These are phyloP conservation scores for Heteromurus nitidus DNA, from an alignment of 2,888 invertebrate species.

Conservation along the genomic window DNA sequence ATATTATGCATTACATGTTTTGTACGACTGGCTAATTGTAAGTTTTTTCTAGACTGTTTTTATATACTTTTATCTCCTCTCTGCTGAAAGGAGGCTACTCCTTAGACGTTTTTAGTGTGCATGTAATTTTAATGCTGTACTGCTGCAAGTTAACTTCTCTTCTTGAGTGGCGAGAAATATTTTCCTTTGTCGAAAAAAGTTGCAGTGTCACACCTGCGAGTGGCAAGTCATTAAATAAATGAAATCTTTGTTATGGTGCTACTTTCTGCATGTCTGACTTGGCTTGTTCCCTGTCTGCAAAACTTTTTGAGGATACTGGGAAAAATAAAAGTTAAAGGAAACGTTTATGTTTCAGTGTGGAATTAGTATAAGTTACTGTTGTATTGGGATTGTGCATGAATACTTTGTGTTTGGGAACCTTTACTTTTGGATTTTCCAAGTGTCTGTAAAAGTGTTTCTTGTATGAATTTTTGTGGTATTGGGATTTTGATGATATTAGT, in stretches of 20 bases:
- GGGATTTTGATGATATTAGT: not conserved
- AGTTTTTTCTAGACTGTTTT: slow-evolving; percentile 26
- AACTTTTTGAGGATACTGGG: not conserved
- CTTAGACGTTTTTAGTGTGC: slow-evolving; percentile 3
- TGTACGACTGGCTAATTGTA: not conserved
- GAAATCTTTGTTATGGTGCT: slow-evolving; percentile 17
- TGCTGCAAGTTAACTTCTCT: slow-evolving; percentile 1
- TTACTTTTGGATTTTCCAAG: too few species aligned
- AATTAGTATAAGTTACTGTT: not conserved
- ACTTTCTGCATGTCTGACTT: slow-evolving; percentile 34
- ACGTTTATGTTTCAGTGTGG: too few species aligned
- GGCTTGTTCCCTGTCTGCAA: not conserved
- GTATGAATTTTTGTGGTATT: too few species aligned
- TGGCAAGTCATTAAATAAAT: slow-evolving; percentile 14
- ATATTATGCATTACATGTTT: too few species aligned
- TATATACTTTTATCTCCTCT: not conserved
- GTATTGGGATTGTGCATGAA: not conserved
- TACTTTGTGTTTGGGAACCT: too few species aligned
- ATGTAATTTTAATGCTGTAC: not conserved
- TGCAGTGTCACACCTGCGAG: slow-evolving; percentile 45
- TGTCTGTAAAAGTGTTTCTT: too few species aligned
- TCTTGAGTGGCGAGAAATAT: slow-evolving; percentile 7
- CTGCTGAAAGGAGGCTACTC: slow-evolving; percentile 1
- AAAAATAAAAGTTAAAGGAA: not conserved
- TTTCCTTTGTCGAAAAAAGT: slow-evolving; percentile 33